phyloP scores from a whole-genome alignment of 2,113 vertebrate genomes.

The Rallus limicola region DNA sequence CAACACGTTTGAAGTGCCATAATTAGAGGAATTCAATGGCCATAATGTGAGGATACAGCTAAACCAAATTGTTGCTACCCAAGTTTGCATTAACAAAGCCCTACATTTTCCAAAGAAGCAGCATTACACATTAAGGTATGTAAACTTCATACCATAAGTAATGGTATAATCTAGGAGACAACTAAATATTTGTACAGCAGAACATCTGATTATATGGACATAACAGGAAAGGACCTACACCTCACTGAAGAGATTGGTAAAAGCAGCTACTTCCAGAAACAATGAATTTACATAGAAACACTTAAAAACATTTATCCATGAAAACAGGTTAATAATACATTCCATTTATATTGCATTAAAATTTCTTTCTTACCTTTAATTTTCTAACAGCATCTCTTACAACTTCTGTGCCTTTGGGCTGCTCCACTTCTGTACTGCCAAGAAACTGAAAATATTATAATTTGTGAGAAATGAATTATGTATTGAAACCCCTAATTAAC shows the following conservation, averaged over 20 bases:
- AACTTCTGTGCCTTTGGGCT: slow-evolving; percentile 96
- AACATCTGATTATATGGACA: neutral
- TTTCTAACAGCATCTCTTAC: slow-evolving; percentile 96
- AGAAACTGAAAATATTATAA: slow-evolving; percentile 85
- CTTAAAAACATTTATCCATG: neutral
- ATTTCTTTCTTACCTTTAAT: slow-evolving; percentile 88
- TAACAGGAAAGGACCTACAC: neutral
- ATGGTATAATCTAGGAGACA: neutral
- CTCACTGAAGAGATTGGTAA: neutral
- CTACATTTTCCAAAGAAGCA: neutral
- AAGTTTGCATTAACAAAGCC: neutral
- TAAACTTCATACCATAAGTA: neutral
- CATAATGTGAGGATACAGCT: neutral
- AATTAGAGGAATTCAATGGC: neutral
- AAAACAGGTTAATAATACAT: neutral
- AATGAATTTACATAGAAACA: neutral
- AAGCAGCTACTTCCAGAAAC: neutral
- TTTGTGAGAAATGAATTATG: slow-evolving; percentile 24
- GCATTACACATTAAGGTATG: neutral
- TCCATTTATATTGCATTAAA: neutral
- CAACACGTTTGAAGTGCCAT: neutral
- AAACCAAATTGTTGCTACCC: neutral
- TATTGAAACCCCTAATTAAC: neutral
- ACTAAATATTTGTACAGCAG: neutral
- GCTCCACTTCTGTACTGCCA: slow-evolving; percentile 95